Evolutionary conservation across 2,888 invertebrate genomes (phyloP).

Genomic region (Hirtodrosophila duncani): DNA sequence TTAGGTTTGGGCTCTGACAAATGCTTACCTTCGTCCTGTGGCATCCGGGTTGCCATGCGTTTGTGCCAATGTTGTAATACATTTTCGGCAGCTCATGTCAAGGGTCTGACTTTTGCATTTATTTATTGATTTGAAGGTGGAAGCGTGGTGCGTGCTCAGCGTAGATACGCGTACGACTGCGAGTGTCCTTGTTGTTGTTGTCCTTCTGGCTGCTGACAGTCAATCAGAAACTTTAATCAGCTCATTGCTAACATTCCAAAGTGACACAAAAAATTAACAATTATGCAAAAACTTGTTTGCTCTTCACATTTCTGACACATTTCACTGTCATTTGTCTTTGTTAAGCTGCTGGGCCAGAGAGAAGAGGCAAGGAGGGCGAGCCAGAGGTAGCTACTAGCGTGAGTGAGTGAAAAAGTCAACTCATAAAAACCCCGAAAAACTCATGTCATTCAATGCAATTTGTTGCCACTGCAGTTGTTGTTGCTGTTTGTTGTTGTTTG

Average conservation of each 20-base stretch:
- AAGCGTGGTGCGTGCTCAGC: constrained; percentile 33
- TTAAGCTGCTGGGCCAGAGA: constrained; percentile 25
- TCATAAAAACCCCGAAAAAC: constrained; percentile 30
- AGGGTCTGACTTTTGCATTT: constrained; percentile 56
- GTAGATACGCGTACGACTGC: constrained; percentile 5
- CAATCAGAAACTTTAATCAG: constrained; percentile 52
- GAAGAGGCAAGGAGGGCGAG: not conserved
- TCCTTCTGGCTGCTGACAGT: constrained; percentile 34
- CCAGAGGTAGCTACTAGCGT: not conserved
- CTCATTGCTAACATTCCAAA: constrained; percentile 8
- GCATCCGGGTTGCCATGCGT: constrained; percentile 32
- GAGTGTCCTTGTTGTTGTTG: constrained; percentile 21
- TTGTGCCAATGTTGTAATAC: constrained; percentile 16
- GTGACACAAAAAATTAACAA: constrained; percentile 20
- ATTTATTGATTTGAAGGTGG: constrained; percentile 55
- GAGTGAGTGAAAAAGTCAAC: not conserved
- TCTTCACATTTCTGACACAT: constrained; percentile 38
- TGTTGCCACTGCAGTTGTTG: constrained; percentile 20
- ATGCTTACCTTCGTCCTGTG: constrained; percentile 39
- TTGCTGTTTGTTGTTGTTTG: constrained; percentile 16
- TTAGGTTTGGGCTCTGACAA: too few species aligned
- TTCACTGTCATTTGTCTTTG: constrained; percentile 52
- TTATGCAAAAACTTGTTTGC: constrained; percentile 42
- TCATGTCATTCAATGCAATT: constrained; percentile 66
- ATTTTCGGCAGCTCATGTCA: constrained; percentile 32